A percentile compares a stretch with the other conserved stretches of the same genome.
phyloP scores from a whole-genome alignment of 1,140 invertebrate genomes.

The Triops cancriformis region DNA sequence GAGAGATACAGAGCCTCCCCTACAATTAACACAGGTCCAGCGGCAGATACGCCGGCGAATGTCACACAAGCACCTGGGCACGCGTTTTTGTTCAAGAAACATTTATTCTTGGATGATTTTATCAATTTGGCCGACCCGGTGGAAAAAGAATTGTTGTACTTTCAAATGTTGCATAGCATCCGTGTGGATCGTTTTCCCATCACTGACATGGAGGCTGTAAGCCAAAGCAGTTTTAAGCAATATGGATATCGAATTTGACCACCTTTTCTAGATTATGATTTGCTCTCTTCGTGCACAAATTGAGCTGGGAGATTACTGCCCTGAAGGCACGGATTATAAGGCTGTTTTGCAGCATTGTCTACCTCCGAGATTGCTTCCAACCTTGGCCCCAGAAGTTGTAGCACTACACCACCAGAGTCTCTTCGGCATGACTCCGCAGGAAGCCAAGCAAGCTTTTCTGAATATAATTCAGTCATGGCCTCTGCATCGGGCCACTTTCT shows the following conservation, averaged over 20 bases:
- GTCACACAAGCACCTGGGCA: conserved; percentile 43
- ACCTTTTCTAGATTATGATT: conserved; percentile 67
- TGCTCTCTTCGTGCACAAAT: conserved; percentile 88
- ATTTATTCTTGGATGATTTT: conserved; percentile 77
- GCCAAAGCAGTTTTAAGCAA: conserved; percentile 36
- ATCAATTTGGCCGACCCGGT: conserved; percentile 77
- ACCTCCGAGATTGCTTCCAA: conserved; percentile 64
- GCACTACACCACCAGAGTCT: conserved; percentile 78
- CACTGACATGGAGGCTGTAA: conserved; percentile 83
- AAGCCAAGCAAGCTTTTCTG: conserved; percentile 86
- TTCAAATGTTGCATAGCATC: conserved; percentile 84
- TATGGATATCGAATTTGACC: background rate
- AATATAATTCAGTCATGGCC: conserved; percentile 90
- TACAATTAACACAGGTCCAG: conserved; percentile 42
- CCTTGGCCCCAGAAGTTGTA: conserved; percentile 65
- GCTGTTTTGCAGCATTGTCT: conserved; percentile 69
- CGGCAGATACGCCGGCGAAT: conserved; percentile 41
- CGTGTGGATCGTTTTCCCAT: conserved; percentile 83
- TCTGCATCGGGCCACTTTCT: conserved; percentile 82
- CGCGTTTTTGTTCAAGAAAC: conserved; percentile 77
- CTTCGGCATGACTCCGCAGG: conserved; percentile 68
- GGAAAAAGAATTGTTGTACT: conserved; percentile 91
- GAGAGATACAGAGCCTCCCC: conserved; percentile 61
- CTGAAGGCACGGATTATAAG: conserved; percentile 57
- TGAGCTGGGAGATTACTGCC: conserved; percentile 71